Evolutionary conservation across 2,113 vertebrate species (phyloP).

Genomic region (Eolophus roseicapilla): DNA sequence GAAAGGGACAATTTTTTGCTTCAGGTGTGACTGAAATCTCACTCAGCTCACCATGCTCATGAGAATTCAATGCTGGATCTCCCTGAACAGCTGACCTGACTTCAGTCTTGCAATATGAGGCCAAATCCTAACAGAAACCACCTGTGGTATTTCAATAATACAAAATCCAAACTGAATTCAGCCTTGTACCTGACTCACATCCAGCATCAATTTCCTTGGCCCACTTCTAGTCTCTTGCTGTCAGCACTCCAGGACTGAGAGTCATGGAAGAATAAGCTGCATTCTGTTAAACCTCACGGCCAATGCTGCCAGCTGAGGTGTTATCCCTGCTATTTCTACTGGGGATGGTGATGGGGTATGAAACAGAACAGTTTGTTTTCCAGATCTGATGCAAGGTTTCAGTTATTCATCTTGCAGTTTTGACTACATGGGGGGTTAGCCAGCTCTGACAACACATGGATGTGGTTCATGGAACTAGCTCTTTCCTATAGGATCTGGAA

Average conservation of each 20-base stretch:
- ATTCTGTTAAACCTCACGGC: slow-evolving; percentile 42
- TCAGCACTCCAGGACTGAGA: slow-evolving; percentile 56
- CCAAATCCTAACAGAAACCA: slow-evolving; percentile 65
- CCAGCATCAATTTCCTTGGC: slow-evolving; percentile 56
- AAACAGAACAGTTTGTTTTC: slow-evolving; percentile 35
- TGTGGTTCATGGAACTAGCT: slow-evolving; percentile 8
- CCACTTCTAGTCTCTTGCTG: slow-evolving; percentile 40
- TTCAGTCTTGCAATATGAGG: slow-evolving; percentile 34
- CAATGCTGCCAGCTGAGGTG: slow-evolving; percentile 34
- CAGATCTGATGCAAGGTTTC: slow-evolving; percentile 45
- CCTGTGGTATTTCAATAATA: slow-evolving; percentile 63
- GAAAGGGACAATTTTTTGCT: slow-evolving; percentile 48
- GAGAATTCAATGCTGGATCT: slow-evolving; percentile 40
- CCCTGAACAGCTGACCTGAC: slow-evolving; percentile 53
- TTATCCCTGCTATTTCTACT: slow-evolving; percentile 10
- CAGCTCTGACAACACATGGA: slow-evolving; percentile 44
- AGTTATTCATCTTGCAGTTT: slow-evolving; percentile 22
- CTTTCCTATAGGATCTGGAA: slow-evolving; percentile 49
- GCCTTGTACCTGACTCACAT: slow-evolving; percentile 55
- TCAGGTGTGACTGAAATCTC: slow-evolving; percentile 63
- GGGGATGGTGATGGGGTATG: background rate
- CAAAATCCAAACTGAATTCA: slow-evolving; percentile 59
- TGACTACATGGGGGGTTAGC: background rate
- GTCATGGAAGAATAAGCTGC: slow-evolving; percentile 59
- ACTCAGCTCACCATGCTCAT: slow-evolving; percentile 36